Percentiles rank a stretch among this genome's conserved stretches.
Evolutionary conservation across 1,140 invertebrate species (phyloP).

Genomic region (Galleria mellonella): DNA sequence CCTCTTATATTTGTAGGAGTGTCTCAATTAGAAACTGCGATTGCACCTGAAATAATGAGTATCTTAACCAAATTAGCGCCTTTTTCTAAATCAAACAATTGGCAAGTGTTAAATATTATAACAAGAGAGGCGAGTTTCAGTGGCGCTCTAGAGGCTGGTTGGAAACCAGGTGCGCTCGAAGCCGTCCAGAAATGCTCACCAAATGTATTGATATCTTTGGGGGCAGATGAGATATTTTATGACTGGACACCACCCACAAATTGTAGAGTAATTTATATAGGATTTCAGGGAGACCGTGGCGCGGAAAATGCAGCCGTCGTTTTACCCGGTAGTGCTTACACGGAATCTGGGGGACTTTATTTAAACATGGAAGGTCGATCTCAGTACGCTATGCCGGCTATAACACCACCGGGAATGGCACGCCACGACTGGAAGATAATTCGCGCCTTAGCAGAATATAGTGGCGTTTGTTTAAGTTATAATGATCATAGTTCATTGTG

Average conservation of each 20-base stretch:
- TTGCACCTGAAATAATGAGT: conserved; percentile 67
- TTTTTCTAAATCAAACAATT: conserved; percentile 20
- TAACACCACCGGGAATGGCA: conserved; percentile 50
- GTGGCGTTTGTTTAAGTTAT: conserved; percentile 37
- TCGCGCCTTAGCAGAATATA: conserved; percentile 45
- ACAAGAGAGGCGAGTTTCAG: conserved; percentile 56
- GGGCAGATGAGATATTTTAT: conserved; percentile 55
- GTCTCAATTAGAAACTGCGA: conserved; percentile 67
- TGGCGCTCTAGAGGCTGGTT: conserved; percentile 53
- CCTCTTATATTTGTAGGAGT: conserved; percentile 81
- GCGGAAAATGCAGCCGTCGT: conserved; percentile 82
- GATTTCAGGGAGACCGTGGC: conserved; percentile 85
- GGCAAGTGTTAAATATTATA: conserved; percentile 47
- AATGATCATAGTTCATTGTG: conserved; percentile 31
- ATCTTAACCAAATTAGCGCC: conserved; percentile 58
- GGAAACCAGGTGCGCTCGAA: conserved; percentile 39
- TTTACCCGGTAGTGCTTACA: conserved; percentile 85
- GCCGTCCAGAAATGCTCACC: conserved; percentile 22
- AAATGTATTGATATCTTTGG: conserved; percentile 41
- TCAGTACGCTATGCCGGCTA: conserved; percentile 48
- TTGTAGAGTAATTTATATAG: conserved; percentile 62
- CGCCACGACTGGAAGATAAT: conserved; percentile 61
- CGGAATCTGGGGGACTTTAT: conserved; percentile 73
- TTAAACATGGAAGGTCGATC: conserved; percentile 57
- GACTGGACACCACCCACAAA: conserved; percentile 26